phyloP scores from a whole-genome alignment of 2,888 invertebrate species.

The Crossocerus cetratus region DNA sequence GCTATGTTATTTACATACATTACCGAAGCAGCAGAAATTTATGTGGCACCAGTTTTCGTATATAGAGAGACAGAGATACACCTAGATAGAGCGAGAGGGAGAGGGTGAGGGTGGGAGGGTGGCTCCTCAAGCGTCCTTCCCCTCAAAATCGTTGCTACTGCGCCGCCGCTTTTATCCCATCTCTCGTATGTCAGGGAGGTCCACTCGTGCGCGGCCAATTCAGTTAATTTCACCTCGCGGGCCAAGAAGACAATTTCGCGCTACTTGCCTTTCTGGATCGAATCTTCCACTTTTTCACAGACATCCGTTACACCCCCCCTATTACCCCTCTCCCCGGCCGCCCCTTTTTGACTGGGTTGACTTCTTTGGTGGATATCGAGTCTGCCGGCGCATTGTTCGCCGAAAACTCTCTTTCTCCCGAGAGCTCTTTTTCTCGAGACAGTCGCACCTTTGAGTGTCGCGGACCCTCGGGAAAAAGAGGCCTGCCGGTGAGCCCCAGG shows the following conservation, averaged over 20 bases:
- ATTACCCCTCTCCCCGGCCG: slow-evolving; percentile 8
- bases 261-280: slow-evolving; percentile 50
- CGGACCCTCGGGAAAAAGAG: background rate
- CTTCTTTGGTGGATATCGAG: slow-evolving; percentile 8
- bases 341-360: slow-evolving; percentile 6
- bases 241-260: slow-evolving; percentile 52
- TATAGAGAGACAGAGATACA: slow-evolving; percentile 1
- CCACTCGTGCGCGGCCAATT: slow-evolving; percentile 52
- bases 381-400: slow-evolving; percentile 35
- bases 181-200: slow-evolving; percentile 26
- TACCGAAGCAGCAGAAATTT: slow-evolving; percentile 24
- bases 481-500: background rate
- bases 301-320: slow-evolving; percentile 14
- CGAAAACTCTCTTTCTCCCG: slow-evolving; percentile 20
- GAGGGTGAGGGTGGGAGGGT: too few relatives aligned
- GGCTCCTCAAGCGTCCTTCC: background rate
- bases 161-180: slow-evolving; percentile 19
- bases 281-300: slow-evolving; percentile 27
- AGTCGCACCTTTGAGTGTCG: slow-evolving; percentile 11
- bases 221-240: slow-evolving; percentile 49
- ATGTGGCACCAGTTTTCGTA: slow-evolving; percentile 5
- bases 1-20: slow-evolving; percentile 38
- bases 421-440: slow-evolving; percentile 26
- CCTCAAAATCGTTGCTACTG: slow-evolving; percentile 10
- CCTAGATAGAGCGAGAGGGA: background rate